Conservation (phyloP, 2,113 vertebrate genomes). For the Ranitomeya imitator region DNA sequence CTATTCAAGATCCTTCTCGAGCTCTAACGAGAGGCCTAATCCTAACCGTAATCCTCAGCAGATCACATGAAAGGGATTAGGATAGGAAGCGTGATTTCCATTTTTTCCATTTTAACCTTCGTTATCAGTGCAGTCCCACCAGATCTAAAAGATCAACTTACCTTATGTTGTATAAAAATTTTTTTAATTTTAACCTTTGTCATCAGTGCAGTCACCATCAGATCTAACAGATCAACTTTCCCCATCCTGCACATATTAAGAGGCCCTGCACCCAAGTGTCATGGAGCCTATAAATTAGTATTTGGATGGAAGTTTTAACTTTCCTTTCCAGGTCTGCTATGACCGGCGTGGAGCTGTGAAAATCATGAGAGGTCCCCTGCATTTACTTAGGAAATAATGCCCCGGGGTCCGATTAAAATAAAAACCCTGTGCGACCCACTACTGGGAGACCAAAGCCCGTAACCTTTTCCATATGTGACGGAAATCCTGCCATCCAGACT, state of each 20-base stretch:
- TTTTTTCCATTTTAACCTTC: not conserved
- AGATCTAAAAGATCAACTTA: not conserved
- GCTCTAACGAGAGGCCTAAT: not conserved
- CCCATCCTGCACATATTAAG: not conserved
- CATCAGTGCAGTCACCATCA: not conserved
- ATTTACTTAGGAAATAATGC: constrained; percentile 57
- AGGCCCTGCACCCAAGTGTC: not conserved
- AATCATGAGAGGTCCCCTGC: constrained; percentile 47
- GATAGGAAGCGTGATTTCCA: not conserved
- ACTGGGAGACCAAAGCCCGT: constrained; percentile 61
- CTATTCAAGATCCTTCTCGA: not conserved
- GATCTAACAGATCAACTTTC: not conserved
- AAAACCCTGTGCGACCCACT: constrained; percentile 54
- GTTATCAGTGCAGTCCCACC: not conserved
- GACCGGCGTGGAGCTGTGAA: not conserved
- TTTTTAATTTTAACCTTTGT: no score
- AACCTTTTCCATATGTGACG: constrained; percentile 69
- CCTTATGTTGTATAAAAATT: not conserved
- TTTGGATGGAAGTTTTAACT: not conserved
- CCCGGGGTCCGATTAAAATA: constrained; percentile 53
- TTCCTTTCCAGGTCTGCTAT: not conserved
- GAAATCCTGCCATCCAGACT: constrained; percentile 64
- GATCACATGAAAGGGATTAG: not conserved
- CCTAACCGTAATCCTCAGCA: not conserved
- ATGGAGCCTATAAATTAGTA: not conserved